phyloP scores from a whole-genome alignment of 2,888 invertebrate species.

The Parelbella ahira region DNA sequence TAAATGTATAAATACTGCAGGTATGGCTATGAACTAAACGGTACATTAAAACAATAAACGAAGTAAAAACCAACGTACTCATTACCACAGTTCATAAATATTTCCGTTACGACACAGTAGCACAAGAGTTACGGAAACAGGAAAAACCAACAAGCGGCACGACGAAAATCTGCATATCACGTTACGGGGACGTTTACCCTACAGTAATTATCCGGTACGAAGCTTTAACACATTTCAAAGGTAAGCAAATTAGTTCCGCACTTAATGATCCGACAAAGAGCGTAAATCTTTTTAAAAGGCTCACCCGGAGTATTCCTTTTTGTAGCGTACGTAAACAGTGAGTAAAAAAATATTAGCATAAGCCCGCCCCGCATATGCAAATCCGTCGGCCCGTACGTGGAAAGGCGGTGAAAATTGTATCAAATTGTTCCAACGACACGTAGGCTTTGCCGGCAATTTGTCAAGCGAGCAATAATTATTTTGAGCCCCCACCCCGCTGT shows the following conservation, averaged over 20 bases:
- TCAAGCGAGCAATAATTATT: constrained; percentile 77
- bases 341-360: constrained; percentile 78
- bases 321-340: constrained; percentile 64
- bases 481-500: constrained; percentile 48
- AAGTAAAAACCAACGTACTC: too few species aligned
- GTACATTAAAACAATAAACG: too few species aligned
- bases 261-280: constrained; percentile 80
- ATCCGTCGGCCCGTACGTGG: constrained; percentile 62
- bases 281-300: constrained; percentile 80
- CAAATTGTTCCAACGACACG: constrained; percentile 75
- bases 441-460: constrained; percentile 73
- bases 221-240: constrained; percentile 78
- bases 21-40: too few species aligned
- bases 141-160: constrained; percentile 27
- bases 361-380: constrained; percentile 75
- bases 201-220: constrained; percentile 71
- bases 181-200: constrained; percentile 61
- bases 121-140: constrained; percentile 21
- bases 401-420: constrained; percentile 76
- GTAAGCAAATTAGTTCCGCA: constrained; percentile 80
- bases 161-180: constrained; percentile 70
- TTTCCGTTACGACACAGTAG: too few species aligned
- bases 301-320: constrained; percentile 69
- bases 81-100: too few species aligned
- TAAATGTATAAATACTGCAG: too few species aligned